Evolutionary conservation across 2,888 invertebrate species (phyloP), one percentile per base, ranked within the genome.

Genomic region (Pheosia tremula): DNA sequence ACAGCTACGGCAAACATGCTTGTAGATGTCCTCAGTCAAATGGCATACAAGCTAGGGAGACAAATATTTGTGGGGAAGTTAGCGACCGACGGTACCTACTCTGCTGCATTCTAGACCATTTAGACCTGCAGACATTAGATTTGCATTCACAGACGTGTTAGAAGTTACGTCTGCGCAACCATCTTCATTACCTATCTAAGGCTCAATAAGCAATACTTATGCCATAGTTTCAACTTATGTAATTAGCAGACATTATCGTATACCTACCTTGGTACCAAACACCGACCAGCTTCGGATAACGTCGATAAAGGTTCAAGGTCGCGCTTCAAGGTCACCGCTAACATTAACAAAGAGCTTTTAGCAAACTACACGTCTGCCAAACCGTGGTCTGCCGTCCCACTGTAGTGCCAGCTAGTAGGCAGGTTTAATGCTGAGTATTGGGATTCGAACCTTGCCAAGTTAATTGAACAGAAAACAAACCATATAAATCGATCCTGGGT

Each of bases 221-320:
- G 43, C 43, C 11, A 50, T 50, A 50, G 24, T 7, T 50, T 50
- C 10, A 37, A 53, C 6, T 24, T 53, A 11, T 37, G 11, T 36
- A 53, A 53, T 37, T 36, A 37, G 37, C 10, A 53, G 37, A 53
- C 9, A 10, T 37, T 37, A 36, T 37, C 53, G 53, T 11, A 36
- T 52, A n/a, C 6, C 9, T 47, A 47, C 8, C 4, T 49, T 7
- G 24, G 37, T 36, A 37, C 24, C 37, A 9, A 37, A 5, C 49
- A 47, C 13, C 24, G 50, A 24, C 24, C 24, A 8, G 11, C 37
- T 53, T 68, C 57, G 60, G 69, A 72, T 71, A 75, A 71, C 58
- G 69, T 72, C 74, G 71, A 76, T 76, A 72, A 71, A 82, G 77
- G 84, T 82, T 85, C 86, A 89, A 89, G 90, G 89, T 88, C 86